Evolutionary conservation across 2,113 vertebrate genomes (phyloP).

Genomic region (Archocentrus centrarchus): DNA sequence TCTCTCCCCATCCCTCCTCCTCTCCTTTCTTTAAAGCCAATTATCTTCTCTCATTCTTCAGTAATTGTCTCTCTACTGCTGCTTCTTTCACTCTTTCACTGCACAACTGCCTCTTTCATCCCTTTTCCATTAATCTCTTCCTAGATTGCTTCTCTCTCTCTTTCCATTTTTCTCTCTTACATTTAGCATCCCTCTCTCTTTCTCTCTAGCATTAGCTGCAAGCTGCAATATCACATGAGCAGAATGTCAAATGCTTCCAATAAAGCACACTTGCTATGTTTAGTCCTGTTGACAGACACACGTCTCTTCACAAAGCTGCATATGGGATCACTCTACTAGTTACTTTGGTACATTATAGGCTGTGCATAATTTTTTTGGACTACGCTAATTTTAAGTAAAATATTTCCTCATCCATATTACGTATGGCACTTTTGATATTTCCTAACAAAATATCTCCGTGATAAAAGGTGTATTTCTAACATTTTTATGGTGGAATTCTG

Average conservation of each 20-base stretch:
- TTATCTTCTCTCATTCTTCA: background rate
- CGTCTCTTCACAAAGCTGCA: background rate
- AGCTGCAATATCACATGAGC: slow-evolving; percentile 72
- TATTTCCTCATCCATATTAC: background rate
- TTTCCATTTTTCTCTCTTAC: slow-evolving; percentile 22
- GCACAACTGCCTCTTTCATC: slow-evolving; percentile 21
- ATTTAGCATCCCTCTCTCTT: background rate
- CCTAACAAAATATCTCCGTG: background rate
- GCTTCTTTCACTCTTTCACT: slow-evolving; percentile 16
- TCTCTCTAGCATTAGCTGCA: slow-evolving; percentile 38
- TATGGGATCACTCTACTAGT: background rate
- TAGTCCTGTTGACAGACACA: slow-evolving; percentile 38
- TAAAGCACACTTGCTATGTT: slow-evolving; percentile 39
- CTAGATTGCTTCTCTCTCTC: background rate
- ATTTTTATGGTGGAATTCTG: background rate
- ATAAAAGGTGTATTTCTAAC: background rate
- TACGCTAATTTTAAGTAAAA: background rate
- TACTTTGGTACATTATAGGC: background rate
- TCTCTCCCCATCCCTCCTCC: slow-evolving; percentile 21
- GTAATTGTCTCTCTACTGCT: slow-evolving; percentile 16
- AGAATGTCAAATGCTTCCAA: slow-evolving; percentile 68
- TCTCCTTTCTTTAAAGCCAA: slow-evolving; percentile 3
- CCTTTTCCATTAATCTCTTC: slow-evolving; percentile 24
- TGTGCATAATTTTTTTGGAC: background rate
- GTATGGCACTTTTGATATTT: background rate